These are phyloP conservation scores for Drosophila orena DNA, from an alignment of 1,140 invertebrate genomes.

Conservation along the genomic window DNA sequence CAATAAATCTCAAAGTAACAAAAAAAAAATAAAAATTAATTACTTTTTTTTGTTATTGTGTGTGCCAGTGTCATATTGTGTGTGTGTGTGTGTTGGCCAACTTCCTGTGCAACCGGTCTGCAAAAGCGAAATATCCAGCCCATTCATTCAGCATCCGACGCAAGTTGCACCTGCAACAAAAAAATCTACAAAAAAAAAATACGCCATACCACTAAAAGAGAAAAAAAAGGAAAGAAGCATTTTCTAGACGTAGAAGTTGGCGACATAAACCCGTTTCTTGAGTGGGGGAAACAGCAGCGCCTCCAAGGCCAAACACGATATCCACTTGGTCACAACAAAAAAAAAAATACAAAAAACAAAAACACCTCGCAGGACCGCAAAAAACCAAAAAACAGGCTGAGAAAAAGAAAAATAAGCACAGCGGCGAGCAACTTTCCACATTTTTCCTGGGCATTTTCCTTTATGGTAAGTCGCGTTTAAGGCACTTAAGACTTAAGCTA, in stretches of 20 bases:
- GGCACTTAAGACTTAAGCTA: background rate
- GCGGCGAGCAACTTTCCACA: slow-evolving; percentile 5
- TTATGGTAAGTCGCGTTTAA: slow-evolving; percentile 11
- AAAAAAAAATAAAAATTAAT: slow-evolving; percentile 34
- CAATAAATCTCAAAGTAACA: slow-evolving; percentile 8
- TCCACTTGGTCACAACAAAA: slow-evolving; percentile 48
- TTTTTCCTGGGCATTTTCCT: slow-evolving; percentile 13
- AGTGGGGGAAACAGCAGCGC: slow-evolving; percentile 3
- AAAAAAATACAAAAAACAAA: slow-evolving; percentile 7
- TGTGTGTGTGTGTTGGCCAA: slow-evolving; percentile 15
- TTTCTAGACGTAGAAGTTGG: slow-evolving; percentile 26
- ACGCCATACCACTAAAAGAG: background rate
- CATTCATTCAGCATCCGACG: slow-evolving; percentile 46
- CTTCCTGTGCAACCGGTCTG: slow-evolving; percentile 66
- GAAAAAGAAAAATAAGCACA: slow-evolving; percentile 11
- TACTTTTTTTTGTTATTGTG: slow-evolving; percentile 37
- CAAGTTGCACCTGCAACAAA: slow-evolving; percentile 63
- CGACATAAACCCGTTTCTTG: slow-evolving; percentile 37
- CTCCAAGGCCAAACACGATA: slow-evolving; percentile 40
- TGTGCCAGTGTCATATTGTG: slow-evolving; percentile 25
- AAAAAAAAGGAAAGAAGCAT: slow-evolving; percentile 7
- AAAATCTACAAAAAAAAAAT: slow-evolving; percentile 1
- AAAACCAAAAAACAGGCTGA: slow-evolving; percentile 1
- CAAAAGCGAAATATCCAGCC: slow-evolving; percentile 27
- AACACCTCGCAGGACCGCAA: slow-evolving; percentile 12